Conservation (phyloP, 2,797 vertebrate species). For the Catostomus latipinnis region DNA sequence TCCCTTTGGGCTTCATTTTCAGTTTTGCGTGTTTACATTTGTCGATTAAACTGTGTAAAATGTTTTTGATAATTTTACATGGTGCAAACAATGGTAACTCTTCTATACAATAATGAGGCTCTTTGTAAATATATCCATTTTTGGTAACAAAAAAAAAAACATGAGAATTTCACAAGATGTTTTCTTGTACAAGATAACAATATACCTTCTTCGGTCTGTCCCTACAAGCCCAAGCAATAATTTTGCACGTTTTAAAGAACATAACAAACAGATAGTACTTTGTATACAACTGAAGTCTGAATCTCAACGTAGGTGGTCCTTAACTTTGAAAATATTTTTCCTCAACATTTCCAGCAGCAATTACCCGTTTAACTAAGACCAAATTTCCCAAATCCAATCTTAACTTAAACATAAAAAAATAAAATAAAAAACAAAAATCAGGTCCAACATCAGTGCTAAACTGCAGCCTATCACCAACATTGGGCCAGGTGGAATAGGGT, state of each 20-base stretch:
- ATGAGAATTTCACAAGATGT: background rate
- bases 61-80: background rate
- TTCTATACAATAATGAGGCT: too few species aligned
- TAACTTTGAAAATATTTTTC: background rate
- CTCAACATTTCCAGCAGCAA: background rate
- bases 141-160: background rate
- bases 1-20: background rate
- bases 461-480: background rate
- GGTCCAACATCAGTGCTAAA: conserved; percentile 5
- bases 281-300: conserved; percentile 11
- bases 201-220: background rate
- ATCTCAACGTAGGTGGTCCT: background rate
- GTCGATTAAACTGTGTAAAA: background rate
- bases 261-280: background rate
- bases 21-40: background rate
- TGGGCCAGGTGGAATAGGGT: background rate
- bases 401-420: conserved; percentile 10
- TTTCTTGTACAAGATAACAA: background rate
- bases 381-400: background rate
- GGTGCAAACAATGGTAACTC: background rate
- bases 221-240: background rate
- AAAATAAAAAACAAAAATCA: too few species aligned
- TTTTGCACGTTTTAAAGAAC: conserved; percentile 2
- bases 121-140: too few species aligned
- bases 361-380: background rate